Conservation (phyloP, 2,113 vertebrate genomes). For the Rafetus swinhoei region DNA sequence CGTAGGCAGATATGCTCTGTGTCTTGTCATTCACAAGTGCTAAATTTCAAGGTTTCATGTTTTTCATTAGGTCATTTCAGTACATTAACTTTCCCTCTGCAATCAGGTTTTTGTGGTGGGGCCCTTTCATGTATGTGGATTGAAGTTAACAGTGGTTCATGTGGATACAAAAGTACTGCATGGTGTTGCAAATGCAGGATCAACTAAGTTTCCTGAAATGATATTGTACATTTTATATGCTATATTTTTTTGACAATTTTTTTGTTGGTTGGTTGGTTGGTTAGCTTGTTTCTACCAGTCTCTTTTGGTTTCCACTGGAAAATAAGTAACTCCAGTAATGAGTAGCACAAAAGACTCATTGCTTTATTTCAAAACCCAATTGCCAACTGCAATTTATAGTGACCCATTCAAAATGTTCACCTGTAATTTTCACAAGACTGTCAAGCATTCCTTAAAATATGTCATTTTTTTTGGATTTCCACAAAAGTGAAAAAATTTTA, state of each 20-base stretch:
- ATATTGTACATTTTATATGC: not conserved
- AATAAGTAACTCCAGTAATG: not conserved
- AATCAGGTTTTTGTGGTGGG: accelerated
- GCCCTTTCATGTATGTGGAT: not conserved
- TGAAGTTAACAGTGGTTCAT: not conserved
- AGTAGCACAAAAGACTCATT: not conserved
- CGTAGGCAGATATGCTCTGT: not conserved
- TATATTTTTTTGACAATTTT: not conserved
- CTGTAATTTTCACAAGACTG: not conserved
- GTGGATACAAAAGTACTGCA: not conserved
- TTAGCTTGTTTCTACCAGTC: not conserved
- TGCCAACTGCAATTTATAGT: not conserved
- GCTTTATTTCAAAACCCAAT: not conserved
- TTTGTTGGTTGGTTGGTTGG: accelerated
- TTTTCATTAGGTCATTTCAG: not conserved
- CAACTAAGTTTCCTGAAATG: not conserved
- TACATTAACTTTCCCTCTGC: not conserved
- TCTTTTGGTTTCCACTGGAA: not conserved
- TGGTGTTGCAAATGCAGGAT: accelerated
- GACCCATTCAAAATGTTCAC: not conserved
- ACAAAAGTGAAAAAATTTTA: not conserved
- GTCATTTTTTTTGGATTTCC: not conserved
- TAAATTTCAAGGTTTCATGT: not conserved
- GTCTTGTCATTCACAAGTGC: not conserved
- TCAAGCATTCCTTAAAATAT: not conserved